Base-by-base conservation (phyloP, 2,797 vertebrate genomes). In the Toxotes lorentzi region DNA sequence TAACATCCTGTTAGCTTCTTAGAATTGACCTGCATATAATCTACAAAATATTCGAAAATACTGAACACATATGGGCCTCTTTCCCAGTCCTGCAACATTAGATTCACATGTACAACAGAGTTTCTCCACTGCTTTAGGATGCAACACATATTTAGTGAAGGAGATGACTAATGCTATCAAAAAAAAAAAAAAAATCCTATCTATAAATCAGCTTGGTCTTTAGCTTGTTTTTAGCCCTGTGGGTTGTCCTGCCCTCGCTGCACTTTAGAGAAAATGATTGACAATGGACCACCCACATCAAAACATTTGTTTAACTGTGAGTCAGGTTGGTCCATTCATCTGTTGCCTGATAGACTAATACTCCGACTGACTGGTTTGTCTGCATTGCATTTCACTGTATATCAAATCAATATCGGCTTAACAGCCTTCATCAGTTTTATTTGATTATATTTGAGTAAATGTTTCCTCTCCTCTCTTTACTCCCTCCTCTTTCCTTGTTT, bases 221-320 rank as follows among this genome's bases (percentile, higher is more conserved):
- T 48, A 73, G 54, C 23, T 73, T 64, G 38, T 48, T 81, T 78
- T 72, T 72, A 70, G 59, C 71, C 81, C 45, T 70, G 35, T 73
- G 47, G 80, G 53, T 79, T 87, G 64, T 77, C 63, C 67, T 86
- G 80, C 82, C 85, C 80, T 88, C 64, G 17, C 81, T 84, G 84
- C 77, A 72, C 76, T 88, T 81, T 51, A 73, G 24, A 85, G 71
- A 82, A 76, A 78, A 89, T 88, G 88, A 92, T 82, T 91, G 90
- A 87, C 87, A 91, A 88, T 86, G 73, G 40, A 78, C 85, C 89
- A 83, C 89, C 89, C 84, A 92, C 90, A 85, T 67, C 14, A 85
- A 84, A 83, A 70, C 68, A 82, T 74, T 87, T 88, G 69, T 88
- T 86, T 70, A 79, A 54, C 71, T 70, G 71, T 93, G 86, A 93